Conservation (phyloP, 2,888 invertebrate genomes). For the Oligia fasciuncula region DNA sequence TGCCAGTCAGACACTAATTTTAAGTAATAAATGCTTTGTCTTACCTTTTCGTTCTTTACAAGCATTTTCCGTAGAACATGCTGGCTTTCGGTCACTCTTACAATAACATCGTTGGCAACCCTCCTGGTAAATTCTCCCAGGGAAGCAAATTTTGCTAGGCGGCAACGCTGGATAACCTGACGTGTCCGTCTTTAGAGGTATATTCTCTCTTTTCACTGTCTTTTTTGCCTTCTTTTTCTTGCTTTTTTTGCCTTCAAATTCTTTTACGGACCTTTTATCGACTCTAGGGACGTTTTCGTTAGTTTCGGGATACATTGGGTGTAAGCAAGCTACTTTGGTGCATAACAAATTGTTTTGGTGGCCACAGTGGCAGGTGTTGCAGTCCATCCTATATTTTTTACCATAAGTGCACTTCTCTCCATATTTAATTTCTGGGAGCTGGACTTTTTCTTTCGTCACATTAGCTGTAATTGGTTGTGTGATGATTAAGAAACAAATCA, state of each 20-base stretch:
- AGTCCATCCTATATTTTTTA: slow-evolving; percentile 74
- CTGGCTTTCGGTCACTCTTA: slow-evolving; percentile 50
- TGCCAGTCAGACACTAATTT: no score
- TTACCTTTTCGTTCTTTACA: slow-evolving; percentile 33
- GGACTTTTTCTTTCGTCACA: slow-evolving; percentile 8
- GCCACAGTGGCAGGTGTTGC: slow-evolving; percentile 81
- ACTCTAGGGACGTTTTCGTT: no score
- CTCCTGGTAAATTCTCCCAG: slow-evolving; percentile 76
- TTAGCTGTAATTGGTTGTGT: slow-evolving; percentile 64
- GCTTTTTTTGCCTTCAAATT: neutral
- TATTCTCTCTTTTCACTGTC: slow-evolving; percentile 4
- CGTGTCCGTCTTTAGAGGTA: neutral
- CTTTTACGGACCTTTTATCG: slow-evolving; percentile 1
- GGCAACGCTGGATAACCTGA: slow-evolving; percentile 37
- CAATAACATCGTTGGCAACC: slow-evolving; percentile 78
- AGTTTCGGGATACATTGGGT: neutral
- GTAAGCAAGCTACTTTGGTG: slow-evolving; percentile 80
- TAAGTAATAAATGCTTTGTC: neutral
- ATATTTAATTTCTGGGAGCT: slow-evolving; percentile 72
- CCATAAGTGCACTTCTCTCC: slow-evolving; percentile 76
- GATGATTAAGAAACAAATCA: neutral
- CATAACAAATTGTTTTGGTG: slow-evolving; percentile 75
- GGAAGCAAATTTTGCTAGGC: slow-evolving; percentile 67
- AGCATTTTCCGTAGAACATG: slow-evolving; percentile 42
- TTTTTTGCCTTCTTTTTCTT: slow-evolving; percentile 27